phyloP scores from a whole-genome alignment of 2,113 vertebrate species.

The Ciconia maguari region DNA sequence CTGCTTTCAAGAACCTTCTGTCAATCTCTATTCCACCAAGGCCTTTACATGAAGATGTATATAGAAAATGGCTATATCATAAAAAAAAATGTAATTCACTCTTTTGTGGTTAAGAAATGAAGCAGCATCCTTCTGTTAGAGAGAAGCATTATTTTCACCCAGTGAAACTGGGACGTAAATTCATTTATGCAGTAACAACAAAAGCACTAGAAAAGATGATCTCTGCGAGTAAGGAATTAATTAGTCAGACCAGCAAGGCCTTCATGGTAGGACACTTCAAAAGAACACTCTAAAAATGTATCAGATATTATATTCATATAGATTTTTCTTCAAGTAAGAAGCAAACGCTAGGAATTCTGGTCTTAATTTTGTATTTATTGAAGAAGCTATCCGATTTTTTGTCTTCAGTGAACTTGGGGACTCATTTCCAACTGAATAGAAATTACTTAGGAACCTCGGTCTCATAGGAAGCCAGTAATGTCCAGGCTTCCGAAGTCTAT shows the following conservation, averaged over 20 bases:
- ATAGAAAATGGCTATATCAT: not conserved
- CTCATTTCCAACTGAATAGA: not conserved
- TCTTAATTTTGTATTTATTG: not conserved
- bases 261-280: not conserved
- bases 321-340: not conserved
- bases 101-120: not conserved
- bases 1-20: not conserved
- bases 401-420: not conserved
- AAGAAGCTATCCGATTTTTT: not conserved
- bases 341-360: not conserved
- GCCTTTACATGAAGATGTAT: not conserved
- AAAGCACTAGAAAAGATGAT: not conserved
- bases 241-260: not conserved
- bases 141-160: not conserved
- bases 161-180: rapidly evolving
- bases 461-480: not conserved
- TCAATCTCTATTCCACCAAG: not conserved
- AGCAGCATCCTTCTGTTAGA: not conserved
- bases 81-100: not conserved
- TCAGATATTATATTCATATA: not conserved
- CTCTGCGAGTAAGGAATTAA: not conserved
- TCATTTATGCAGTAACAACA: not conserved
- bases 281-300: not conserved
- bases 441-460: not conserved
- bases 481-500: not conserved